phyloP scores from a whole-genome alignment of 2,797 vertebrate species.

The Chromobotia macracanthus region DNA sequence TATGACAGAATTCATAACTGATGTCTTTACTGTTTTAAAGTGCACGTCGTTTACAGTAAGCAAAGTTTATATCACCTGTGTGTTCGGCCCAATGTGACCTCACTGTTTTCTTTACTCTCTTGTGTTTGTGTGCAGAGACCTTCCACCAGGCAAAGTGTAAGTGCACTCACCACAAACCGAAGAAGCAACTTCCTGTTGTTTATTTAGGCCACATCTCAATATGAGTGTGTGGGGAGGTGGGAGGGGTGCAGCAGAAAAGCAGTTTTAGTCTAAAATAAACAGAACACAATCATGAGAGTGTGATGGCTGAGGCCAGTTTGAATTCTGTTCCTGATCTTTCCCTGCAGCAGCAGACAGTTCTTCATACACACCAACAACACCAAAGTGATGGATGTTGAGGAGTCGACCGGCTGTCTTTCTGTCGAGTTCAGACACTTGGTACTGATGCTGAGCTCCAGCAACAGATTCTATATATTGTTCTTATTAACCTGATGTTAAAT shows the following conservation, averaged over 20 bases:
- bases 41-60: not conserved
- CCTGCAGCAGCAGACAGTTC: constrained; percentile 88
- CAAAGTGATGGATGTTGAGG: constrained; percentile 97
- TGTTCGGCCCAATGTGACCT: not conserved
- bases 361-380: constrained; percentile 93
- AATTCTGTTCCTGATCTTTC: constrained; percentile 40
- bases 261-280: not conserved
- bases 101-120: constrained; percentile 42
- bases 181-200: constrained; percentile 56
- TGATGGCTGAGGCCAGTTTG: not conserved
- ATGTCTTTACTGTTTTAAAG: not conserved
- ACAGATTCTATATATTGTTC: not conserved
- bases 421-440: constrained; percentile 97
- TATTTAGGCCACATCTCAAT: constrained; percentile 40
- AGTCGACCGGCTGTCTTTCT: constrained; percentile 91
- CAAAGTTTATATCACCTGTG: not conserved
- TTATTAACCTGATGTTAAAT: not conserved
- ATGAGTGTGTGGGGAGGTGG: constrained; percentile 19
- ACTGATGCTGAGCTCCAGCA: constrained; percentile 48
- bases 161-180: constrained; percentile 63
- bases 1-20: not conserved
- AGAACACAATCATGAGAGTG: not conserved
- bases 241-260: not conserved
- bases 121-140: constrained; percentile 69
- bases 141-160: constrained; percentile 82